Evolutionary conservation across 2,888 invertebrate species (phyloP).

Genomic region (Caenorhabditis sp.): DNA sequence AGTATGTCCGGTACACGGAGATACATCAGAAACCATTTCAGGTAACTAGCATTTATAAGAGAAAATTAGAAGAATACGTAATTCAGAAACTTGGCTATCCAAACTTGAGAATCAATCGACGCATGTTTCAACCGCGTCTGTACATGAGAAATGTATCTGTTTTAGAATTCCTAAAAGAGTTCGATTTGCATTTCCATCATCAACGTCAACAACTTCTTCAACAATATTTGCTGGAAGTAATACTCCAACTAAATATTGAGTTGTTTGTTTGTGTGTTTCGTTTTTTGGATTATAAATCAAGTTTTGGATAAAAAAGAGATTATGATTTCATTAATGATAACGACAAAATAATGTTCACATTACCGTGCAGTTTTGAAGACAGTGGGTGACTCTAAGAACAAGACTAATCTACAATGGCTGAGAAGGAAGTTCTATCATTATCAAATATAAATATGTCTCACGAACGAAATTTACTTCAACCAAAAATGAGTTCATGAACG

Average conservation of each 20-base stretch:
- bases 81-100: not conserved
- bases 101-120: not conserved
- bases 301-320: too few species aligned
- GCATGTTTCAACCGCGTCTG: not conserved
- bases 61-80: not conserved
- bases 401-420: too few species aligned
- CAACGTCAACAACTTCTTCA: not conserved
- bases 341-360: too few species aligned
- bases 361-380: too few species aligned
- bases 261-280: not conserved
- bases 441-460: too few species aligned
- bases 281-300: not conserved
- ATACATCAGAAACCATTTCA: constrained; percentile 7
- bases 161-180: constrained; percentile 23
- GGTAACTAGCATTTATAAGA: not conserved
- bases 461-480: too few species aligned
- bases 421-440: too few species aligned
- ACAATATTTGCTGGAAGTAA: not conserved
- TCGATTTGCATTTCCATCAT: constrained; percentile 25
- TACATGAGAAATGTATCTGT: constrained; percentile 14
- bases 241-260: not conserved
- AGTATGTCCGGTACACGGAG: not conserved
- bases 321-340: too few species aligned
- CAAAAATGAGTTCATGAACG: too few species aligned
- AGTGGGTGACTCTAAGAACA: too few species aligned